These are phyloP conservation scores for Sanderia malayensis DNA, from an alignment of 30 jellyfish, hydroid and myxozoan genomes.

Conservation along the genomic window DNA sequence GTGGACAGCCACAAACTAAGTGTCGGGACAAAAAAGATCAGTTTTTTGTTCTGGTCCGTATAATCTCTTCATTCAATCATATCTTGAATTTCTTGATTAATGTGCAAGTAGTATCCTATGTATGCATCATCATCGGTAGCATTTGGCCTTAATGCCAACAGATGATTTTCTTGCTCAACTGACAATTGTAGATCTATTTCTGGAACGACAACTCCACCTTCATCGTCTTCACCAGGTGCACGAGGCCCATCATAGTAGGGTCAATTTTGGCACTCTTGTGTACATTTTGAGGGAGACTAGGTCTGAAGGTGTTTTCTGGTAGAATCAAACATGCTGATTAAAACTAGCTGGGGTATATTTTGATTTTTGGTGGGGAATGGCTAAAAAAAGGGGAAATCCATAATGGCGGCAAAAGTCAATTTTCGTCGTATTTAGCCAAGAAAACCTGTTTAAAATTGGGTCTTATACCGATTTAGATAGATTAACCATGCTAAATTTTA, in stretches of 20 bases:
- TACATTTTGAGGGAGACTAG: constrained; percentile 1
- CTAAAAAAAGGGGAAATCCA: not conserved
- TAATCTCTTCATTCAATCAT: not conserved
- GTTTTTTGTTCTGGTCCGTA: too few species aligned
- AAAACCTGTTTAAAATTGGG: not conserved
- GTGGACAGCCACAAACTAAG: too few species aligned
- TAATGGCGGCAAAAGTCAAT: not conserved
- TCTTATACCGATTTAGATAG: not conserved
- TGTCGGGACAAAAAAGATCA: too few species aligned
- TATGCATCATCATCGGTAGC: not conserved
- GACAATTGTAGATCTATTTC: constrained; percentile 7
- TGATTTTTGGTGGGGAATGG: not conserved
- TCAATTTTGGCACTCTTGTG: not conserved
- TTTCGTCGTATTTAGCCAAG: not conserved
- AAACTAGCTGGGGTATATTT: not conserved
- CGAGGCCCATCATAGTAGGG: constrained; percentile 9
- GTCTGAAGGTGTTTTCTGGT: not conserved
- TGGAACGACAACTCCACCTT: constrained; percentile 31
- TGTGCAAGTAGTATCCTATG: not conserved
- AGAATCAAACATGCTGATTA: not conserved
- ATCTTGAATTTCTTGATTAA: not conserved
- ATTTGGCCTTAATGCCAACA: not conserved
- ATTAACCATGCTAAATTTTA: too few species aligned
- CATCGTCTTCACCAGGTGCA: constrained; percentile 16
- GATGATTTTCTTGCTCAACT: not conserved